A percentile compares a stretch with the other conserved stretches of the same genome.
These are phyloP conservation scores for Falco columbarius DNA, from an alignment of 2,797 vertebrate genomes.

Conservation along the genomic window DNA sequence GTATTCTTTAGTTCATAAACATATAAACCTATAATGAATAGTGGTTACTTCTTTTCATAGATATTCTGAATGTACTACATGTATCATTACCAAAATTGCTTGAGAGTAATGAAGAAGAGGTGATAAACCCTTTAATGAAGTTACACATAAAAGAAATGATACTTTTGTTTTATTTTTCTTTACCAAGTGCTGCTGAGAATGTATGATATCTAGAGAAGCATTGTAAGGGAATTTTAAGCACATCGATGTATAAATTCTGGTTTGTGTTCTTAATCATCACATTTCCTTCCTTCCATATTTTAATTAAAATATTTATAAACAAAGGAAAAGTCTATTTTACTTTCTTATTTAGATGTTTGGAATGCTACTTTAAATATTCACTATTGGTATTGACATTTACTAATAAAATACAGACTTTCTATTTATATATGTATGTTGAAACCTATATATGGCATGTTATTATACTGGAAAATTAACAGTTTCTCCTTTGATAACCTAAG, in stretches of 20 bases:
- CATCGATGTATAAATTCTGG: neutral
- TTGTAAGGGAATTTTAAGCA: neutral
- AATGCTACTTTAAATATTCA: neutral
- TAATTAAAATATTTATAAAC: neutral
- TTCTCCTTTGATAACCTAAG: neutral
- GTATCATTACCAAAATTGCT: neutral
- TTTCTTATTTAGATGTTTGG: neutral
- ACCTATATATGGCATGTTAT: neutral
- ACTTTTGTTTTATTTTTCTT: neutral
- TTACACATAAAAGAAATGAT: neutral
- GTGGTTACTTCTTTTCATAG: neutral
- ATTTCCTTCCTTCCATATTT: neutral
- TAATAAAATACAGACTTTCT: neutral
- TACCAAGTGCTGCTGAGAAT: neutral
- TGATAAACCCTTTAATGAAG: neutral
- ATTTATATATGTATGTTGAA: neutral
- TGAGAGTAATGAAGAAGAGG: neutral
- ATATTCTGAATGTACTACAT: neutral
- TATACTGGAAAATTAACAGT: neutral
- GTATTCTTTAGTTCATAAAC: neutral
- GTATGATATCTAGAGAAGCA: neutral
- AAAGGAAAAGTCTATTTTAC: neutral
- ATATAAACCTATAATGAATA: neutral
- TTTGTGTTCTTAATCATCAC: neutral
- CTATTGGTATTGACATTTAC: neutral